Conservation (phyloP, 1,140 invertebrate species). For the Apis cerana region DNA sequence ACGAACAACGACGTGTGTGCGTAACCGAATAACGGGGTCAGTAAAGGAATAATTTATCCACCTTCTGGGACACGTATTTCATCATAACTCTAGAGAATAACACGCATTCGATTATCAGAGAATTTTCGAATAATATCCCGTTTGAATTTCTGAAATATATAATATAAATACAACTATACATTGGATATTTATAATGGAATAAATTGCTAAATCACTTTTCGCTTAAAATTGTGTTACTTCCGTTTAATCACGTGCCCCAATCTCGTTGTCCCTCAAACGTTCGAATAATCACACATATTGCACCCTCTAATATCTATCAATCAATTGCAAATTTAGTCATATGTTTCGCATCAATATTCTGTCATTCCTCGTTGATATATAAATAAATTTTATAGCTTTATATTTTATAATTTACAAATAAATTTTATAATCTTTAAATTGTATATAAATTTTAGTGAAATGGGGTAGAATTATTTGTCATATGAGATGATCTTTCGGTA, state of each 20-base stretch:
- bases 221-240: background rate
- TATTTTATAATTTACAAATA: background rate
- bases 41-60: constrained; percentile 31
- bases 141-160: background rate
- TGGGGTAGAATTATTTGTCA: too few relatives aligned
- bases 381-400: background rate
- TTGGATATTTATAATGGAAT: too few relatives aligned
- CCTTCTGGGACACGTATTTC: constrained; percentile 26
- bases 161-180: too few relatives aligned
- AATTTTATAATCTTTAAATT: background rate
- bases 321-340: background rate
- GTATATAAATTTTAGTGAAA: background rate
- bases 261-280: background rate
- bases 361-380: background rate
- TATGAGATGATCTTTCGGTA: too few relatives aligned
- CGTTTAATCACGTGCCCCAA: background rate
- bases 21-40: constrained; percentile 26
- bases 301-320: background rate
- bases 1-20: background rate
- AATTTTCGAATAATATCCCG: background rate
- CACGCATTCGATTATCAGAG: background rate
- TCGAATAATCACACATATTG: background rate
- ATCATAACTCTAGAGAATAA: background rate
- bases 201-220: background rate
- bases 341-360: background rate